Conservation (phyloP, 2,888 invertebrate species). For the Dilophus febrilis region DNA sequence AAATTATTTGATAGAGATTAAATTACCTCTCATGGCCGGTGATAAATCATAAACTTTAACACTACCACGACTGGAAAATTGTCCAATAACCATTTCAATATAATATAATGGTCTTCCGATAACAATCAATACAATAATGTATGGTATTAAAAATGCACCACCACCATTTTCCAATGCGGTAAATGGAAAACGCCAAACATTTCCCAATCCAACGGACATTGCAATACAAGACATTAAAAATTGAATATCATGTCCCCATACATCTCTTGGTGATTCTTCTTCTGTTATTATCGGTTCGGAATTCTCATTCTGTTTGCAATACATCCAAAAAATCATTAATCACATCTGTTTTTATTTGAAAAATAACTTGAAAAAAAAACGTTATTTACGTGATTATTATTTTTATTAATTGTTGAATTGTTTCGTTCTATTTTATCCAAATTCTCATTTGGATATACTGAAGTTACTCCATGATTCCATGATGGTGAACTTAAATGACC, state of each 20-base stretch:
- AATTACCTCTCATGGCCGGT: slow-evolving; percentile 51
- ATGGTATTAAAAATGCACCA: slow-evolving; percentile 47
- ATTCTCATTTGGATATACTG: no score
- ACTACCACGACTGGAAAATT: slow-evolving; percentile 52
- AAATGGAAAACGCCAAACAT: slow-evolving; percentile 50
- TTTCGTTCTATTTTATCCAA: no score
- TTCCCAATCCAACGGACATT: slow-evolving; percentile 48
- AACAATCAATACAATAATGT: slow-evolving; percentile 41
- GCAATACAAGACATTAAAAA: slow-evolving; percentile 31
- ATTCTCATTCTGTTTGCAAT: no score
- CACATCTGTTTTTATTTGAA: no score
- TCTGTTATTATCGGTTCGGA: no score
- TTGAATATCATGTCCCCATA: slow-evolving; percentile 28
- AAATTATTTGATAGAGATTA: no score
- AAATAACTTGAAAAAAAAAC: no score
- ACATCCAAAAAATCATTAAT: no score
- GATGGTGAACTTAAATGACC: no score
- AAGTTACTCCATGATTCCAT: no score
- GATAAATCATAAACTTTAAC: slow-evolving; percentile 47
- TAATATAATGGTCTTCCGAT: slow-evolving; percentile 55
- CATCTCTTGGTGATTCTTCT: slow-evolving; percentile 20
- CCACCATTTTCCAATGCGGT: slow-evolving; percentile 48
- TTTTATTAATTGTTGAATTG: no score
- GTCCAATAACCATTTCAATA: slow-evolving; percentile 55
- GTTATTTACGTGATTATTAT: no score